These are phyloP conservation scores for Lucifuga dentata DNA, from an alignment of 2,113 vertebrate genomes.

Conservation along the genomic window DNA sequence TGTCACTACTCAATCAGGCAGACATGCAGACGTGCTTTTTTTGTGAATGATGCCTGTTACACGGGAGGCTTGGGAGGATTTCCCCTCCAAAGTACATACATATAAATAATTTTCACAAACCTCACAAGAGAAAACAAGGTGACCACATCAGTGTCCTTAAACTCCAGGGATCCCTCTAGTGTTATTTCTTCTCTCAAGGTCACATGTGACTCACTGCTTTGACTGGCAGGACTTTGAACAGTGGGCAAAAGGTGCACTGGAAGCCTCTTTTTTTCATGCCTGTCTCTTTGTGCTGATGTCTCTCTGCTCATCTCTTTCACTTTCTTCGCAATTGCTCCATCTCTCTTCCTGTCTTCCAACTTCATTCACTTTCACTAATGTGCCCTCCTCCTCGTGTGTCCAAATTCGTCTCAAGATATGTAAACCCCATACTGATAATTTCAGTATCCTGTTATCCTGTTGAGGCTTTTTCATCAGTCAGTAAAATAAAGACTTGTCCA, in stretches of 20 bases:
- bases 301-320: conserved; percentile 27
- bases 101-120: conserved; percentile 75
- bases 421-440: conserved; percentile 50
- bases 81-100: no score
- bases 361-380: neutral
- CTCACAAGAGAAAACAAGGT: conserved; percentile 75
- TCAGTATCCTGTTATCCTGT: conserved; percentile 43
- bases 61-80: conserved; percentile 62
- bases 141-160: conserved; percentile 75
- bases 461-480: conserved; percentile 60
- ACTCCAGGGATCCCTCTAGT: conserved; percentile 75
- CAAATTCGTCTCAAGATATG: conserved; percentile 22
- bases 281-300: conserved; percentile 19
- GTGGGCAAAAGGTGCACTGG: conserved; percentile 42
- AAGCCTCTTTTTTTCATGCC: conserved; percentile 41
- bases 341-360: neutral
- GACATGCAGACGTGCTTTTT: neutral
- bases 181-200: conserved; percentile 76
- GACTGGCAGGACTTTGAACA: conserved; percentile 67
- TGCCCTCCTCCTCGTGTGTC: neutral
- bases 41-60: conserved; percentile 30
- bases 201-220: conserved; percentile 77
- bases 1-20: conserved; percentile 17
- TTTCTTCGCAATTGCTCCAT: conserved; percentile 8
- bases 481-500: conserved; percentile 71